Percentiles rank a stretch among this genome's conserved stretches.
Evolutionary conservation across 2,888 invertebrate genomes (phyloP).

Genomic region (Lamellibrachia satsuma): DNA sequence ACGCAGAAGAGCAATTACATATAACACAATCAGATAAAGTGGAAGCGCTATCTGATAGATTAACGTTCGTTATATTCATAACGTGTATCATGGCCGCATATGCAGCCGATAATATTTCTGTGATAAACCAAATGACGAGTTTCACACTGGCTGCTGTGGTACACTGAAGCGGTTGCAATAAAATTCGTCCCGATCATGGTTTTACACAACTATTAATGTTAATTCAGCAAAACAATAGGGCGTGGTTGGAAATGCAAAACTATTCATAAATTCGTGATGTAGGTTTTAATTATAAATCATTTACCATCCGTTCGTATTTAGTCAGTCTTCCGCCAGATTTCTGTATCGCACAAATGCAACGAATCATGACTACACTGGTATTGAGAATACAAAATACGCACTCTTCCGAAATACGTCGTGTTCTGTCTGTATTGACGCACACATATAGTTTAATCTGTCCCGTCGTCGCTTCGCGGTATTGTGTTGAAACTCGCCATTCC

Average conservation of each 20-base stretch:
- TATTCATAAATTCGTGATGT: not conserved
- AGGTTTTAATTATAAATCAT: not conserved
- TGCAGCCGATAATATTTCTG: not conserved
- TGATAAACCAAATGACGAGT: not conserved
- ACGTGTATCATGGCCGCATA: not conserved
- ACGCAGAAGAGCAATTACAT: not conserved
- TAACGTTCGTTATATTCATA: not conserved
- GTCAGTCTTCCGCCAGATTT: not conserved
- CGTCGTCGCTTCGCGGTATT: not conserved
- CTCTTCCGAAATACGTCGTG: not conserved
- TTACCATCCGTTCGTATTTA: not conserved
- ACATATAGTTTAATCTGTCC: not conserved
- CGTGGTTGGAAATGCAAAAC: too few species aligned
- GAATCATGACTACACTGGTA: not conserved
- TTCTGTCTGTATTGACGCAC: not conserved
- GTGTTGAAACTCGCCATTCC: not conserved
- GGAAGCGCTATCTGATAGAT: not conserved
- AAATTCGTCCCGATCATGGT: not conserved
- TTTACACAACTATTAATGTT: not conserved
- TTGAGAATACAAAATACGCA: not conserved
- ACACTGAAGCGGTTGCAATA: not conserved
- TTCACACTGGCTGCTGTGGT: not conserved
- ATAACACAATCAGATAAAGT: not conserved
- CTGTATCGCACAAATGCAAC: not conserved
- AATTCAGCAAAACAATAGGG: not conserved